These are phyloP conservation scores for Pseudomugil gertrudae DNA, from an alignment of 2,797 vertebrate genomes.

Conservation along the genomic window DNA sequence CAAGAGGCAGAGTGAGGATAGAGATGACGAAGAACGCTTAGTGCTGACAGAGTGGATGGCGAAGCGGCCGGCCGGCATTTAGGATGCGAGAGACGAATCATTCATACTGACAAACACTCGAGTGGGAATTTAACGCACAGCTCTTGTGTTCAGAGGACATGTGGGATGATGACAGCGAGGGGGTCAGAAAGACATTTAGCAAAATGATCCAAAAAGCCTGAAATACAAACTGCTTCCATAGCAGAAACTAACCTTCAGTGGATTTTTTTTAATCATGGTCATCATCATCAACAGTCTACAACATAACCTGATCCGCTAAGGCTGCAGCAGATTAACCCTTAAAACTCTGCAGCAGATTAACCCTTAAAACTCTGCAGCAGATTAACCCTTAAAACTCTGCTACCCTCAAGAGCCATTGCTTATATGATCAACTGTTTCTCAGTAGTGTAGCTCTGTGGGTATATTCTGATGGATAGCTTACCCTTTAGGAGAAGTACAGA, in stretches of 20 bases:
- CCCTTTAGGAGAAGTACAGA: no score
- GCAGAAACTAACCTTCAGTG: background rate
- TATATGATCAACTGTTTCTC: no score
- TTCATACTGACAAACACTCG: slow-evolving; percentile 27
- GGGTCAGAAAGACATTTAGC: background rate
- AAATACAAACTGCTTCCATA: background rate
- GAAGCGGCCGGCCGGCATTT: background rate
- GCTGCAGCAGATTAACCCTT: background rate
- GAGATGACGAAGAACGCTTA: slow-evolving; percentile 18
- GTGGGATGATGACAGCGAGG: background rate
- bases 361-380: background rate
- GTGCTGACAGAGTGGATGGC: slow-evolving; percentile 19
- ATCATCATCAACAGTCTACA: background rate
- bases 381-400: background rate
- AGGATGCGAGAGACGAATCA: slow-evolving; percentile 19
- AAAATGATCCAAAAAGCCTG: background rate
- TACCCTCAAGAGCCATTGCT: no score
- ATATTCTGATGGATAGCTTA: no score
- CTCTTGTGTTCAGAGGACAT: slow-evolving; percentile 57
- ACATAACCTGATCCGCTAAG: background rate
- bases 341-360: background rate
- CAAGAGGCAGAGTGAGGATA: slow-evolving; percentile 54
- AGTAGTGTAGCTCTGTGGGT: no score
- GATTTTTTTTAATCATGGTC: background rate
- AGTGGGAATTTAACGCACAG: slow-evolving; percentile 35